A percentile compares a stretch with the other conserved stretches of the same genome.
phyloP scores from a whole-genome alignment of 2,797 vertebrate species.

The Percopsis omiscomaycus region DNA sequence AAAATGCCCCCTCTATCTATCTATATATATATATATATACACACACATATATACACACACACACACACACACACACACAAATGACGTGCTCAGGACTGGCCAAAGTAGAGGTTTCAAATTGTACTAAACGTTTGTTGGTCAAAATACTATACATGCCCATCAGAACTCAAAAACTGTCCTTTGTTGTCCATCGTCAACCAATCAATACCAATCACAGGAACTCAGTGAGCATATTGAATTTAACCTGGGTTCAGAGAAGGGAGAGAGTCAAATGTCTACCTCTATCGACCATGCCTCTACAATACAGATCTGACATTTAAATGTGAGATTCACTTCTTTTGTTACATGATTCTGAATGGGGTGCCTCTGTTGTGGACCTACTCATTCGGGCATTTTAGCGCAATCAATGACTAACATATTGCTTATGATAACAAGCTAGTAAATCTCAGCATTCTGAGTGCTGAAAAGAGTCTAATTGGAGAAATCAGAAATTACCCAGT shows the following conservation, averaged over 20 bases:
- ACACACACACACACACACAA: slow-evolving; percentile 9
- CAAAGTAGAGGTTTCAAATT: no score
- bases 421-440: background rate
- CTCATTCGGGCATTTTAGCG: background rate
- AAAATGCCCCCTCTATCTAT: background rate
- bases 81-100: no score
- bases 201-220: slow-evolving; percentile 41
- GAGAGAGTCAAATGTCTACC: slow-evolving; percentile 44
- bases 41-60: slow-evolving; percentile 10
- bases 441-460: background rate
- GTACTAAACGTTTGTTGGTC: no score
- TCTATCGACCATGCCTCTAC: slow-evolving; percentile 51
- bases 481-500: no score
- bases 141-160: no score
- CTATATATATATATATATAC: background rate
- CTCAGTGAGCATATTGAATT: slow-evolving; percentile 48
- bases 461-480: background rate
- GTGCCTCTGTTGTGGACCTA: slow-evolving; percentile 27
- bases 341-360: no score
- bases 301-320: slow-evolving; percentile 59
- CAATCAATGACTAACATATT: background rate
- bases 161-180: no score
- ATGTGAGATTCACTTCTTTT: slow-evolving; percentile 41
- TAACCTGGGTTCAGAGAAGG: slow-evolving; percentile 44
- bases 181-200: no score